Evolutionary conservation across 2,113 vertebrate genomes (phyloP).

Genomic region (Sapayoa aenigma): DNA sequence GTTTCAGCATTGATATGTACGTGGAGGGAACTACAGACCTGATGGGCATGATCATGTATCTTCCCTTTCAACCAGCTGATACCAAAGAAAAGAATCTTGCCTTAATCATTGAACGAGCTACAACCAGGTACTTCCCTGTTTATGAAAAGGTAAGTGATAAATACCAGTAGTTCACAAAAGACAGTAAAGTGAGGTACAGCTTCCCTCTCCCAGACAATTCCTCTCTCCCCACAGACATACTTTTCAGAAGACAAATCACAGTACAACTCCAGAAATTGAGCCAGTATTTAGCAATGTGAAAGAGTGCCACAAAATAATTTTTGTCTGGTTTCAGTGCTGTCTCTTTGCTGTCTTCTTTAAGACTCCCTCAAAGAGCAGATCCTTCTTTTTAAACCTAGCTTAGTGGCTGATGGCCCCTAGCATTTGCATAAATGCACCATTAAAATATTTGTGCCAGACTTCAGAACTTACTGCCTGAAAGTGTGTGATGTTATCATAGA

Average conservation of each 20-base stretch:
- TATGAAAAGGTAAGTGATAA: constrained; percentile 82
- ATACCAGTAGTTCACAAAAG: background rate
- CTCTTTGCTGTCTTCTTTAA: background rate
- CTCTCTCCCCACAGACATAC: background rate
- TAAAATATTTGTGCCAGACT: background rate
- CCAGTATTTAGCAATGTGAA: background rate
- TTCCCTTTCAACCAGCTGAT: constrained; percentile 62
- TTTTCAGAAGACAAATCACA: background rate
- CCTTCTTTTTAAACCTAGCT: background rate
- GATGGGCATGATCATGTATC: constrained; percentile 78
- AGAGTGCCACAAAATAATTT: background rate
- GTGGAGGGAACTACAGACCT: constrained; percentile 80
- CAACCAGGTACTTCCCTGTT: constrained; percentile 79
- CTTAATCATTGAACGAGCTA: constrained; percentile 72
- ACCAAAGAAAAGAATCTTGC: constrained; percentile 63
- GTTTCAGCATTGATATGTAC: constrained; percentile 86
- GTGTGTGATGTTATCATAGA: background rate
- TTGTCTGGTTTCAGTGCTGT: background rate
- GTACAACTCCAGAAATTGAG: background rate
- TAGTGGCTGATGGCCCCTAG: background rate
- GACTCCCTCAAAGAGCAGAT: background rate
- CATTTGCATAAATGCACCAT: background rate
- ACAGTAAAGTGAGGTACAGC: background rate
- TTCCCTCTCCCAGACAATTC: background rate
- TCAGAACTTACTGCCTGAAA: background rate